A percentile compares a stretch with the other conserved stretches of the same genome.
Conservation (phyloP, 92 coral and sea anemone species). For the Scolanthus callimorphus region DNA sequence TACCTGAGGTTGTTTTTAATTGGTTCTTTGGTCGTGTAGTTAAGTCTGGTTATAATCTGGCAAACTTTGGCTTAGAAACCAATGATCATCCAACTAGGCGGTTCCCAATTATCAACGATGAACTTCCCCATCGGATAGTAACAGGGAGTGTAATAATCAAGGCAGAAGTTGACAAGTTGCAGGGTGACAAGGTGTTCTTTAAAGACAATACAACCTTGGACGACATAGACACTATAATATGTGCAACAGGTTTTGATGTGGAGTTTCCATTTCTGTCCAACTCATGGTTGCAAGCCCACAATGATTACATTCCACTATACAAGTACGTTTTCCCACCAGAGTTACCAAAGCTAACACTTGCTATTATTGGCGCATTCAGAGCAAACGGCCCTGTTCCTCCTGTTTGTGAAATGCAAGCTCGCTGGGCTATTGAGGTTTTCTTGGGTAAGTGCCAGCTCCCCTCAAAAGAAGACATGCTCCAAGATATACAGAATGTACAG, state of each 20-base stretch:
- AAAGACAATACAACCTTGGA: constrained; percentile 66
- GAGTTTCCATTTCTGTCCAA: constrained; percentile 60
- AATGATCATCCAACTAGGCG: constrained; percentile 14
- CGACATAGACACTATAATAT: constrained; percentile 65
- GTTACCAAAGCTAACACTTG: constrained; percentile 44
- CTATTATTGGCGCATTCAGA: constrained; percentile 73
- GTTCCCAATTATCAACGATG: constrained; percentile 57
- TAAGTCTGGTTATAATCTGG: constrained; percentile 20
- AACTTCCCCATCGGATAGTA: constrained; percentile 76
- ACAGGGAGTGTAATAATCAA: constrained; percentile 71
- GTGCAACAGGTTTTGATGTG: constrained; percentile 72
- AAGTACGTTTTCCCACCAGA: constrained; percentile 68
- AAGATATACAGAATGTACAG: constrained; percentile 26
- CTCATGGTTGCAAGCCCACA: constrained; percentile 40
- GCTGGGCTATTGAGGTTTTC: constrained; percentile 82
- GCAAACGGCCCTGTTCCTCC: constrained; percentile 56
- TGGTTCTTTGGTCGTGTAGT: constrained; percentile 12
- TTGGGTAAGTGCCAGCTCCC: constrained; percentile 54
- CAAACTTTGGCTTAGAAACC: constrained; percentile 65
- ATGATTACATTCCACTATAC: constrained; percentile 50
- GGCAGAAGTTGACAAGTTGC: constrained; percentile 39
- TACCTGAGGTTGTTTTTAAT: constrained; percentile 24
- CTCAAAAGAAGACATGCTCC: constrained; percentile 44
- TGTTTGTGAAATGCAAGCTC: constrained; percentile 63
- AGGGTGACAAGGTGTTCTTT: constrained; percentile 49